These are phyloP conservation scores for Hylaeus volcanicus DNA, from an alignment of 1,140 invertebrate species.

Conservation along the genomic window DNA sequence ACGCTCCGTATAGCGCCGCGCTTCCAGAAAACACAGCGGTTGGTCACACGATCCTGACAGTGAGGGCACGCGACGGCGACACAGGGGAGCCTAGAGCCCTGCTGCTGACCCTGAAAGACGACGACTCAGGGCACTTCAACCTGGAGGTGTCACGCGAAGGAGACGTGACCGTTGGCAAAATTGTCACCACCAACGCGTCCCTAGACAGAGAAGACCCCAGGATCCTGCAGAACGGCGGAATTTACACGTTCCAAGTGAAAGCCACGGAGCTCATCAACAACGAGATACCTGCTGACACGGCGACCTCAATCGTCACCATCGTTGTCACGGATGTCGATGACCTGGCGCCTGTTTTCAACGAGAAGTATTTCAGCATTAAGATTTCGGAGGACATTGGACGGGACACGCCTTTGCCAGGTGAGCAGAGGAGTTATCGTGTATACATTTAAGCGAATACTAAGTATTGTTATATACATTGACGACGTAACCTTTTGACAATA, in stretches of 20 bases:
- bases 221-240: conserved; percentile 88
- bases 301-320: conserved; percentile 86
- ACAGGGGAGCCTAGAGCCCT: conserved; percentile 86
- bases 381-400: conserved; percentile 90
- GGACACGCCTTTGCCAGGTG: conserved; percentile 83
- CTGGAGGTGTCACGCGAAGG: conserved; percentile 81
- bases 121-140: conserved; percentile 86
- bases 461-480: too few species aligned
- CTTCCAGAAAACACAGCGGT: conserved; percentile 87
- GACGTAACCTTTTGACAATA: too few species aligned
- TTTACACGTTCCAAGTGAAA: conserved; percentile 87
- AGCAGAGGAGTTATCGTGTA: conserved; percentile 23
- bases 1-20: conserved; percentile 89
- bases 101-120: conserved; percentile 85
- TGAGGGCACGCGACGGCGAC: conserved; percentile 89
- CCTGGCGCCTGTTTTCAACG: conserved; percentile 89
- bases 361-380: conserved; percentile 84
- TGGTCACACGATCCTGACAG: conserved; percentile 83
- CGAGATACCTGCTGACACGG: conserved; percentile 85
- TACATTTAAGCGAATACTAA: too few species aligned
- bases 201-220: conserved; percentile 88
- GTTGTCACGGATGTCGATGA: conserved; percentile 93
- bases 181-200: conserved; percentile 84
- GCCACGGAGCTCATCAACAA: conserved; percentile 89
- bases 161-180: conserved; percentile 77